phyloP scores from a whole-genome alignment of 2,888 invertebrate species.

The Dinocampus coccinellae region DNA sequence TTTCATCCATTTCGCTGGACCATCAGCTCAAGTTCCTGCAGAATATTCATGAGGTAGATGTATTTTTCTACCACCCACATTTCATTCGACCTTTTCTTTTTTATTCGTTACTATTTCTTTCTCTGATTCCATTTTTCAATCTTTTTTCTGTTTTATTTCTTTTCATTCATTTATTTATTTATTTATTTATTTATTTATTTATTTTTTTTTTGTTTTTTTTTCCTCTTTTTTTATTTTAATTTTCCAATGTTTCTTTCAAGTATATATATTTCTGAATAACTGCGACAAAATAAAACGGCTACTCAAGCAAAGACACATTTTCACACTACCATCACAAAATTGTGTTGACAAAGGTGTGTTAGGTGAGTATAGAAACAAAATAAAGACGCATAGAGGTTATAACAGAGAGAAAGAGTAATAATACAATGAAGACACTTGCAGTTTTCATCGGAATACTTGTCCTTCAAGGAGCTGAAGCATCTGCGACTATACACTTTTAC shows the following conservation, averaged over 20 bases:
- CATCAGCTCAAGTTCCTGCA: neutral
- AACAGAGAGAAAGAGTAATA: neutral
- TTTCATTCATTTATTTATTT: no score
- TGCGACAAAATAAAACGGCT: neutral
- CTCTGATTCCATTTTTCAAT: neutral
- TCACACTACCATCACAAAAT: neutral
- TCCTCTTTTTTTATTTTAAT: no score
- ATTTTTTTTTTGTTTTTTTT: no score
- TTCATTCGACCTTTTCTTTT: neutral
- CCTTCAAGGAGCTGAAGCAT: neutral
- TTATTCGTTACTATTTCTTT: neutral
- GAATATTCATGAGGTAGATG: constrained; percentile 12
- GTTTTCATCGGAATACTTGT: neutral
- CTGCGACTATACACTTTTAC: neutral
- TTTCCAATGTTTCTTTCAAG: no score
- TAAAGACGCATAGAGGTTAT: neutral
- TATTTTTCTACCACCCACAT: constrained; percentile 10
- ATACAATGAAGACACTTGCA: neutral
- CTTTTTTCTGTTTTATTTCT: constrained; percentile 5
- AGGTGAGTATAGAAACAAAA: neutral
- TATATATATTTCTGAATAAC: neutral
- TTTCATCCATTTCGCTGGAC: constrained; percentile 6
- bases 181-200: no score
- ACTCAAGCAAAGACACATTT: neutral
- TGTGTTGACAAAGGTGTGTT: neutral